Evolutionary conservation across 2,888 invertebrate species (phyloP), one percentile per base, ranked within the genome.

Genomic region (Taenaris catops): DNA sequence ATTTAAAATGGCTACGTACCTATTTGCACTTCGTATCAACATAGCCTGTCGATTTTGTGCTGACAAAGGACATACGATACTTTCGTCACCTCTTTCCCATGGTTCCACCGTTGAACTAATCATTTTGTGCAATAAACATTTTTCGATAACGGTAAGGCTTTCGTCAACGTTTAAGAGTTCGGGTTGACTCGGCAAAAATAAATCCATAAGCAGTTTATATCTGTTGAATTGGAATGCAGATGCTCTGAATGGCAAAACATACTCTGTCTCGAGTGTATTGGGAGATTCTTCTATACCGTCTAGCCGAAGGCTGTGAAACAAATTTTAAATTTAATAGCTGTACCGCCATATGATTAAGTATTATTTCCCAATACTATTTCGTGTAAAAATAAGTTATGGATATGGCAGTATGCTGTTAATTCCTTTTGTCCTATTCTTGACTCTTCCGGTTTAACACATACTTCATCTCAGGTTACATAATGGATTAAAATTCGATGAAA

Each of bases 1-100:
- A n/a, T n/a, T n/a, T n/a, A n/a, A 14, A 14, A 14, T 14, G 4
- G 14, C 28, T 9, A n/a, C n/a, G n/a, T 37, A 46, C 49, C 45
- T 40, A 46, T 27, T 38, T 9, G 40, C 21, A 24, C 43, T 64
- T 31, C 66, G 59, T 1, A 63, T 53, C 7, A 51, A 52, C 54
- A 73, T 65, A 46, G 61, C 67, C 42, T 69, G 68, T 16, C 66
- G 55, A 18, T 69, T 68, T 38, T 81, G 61, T 9, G 62, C 62
- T 2, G 72, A 70, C 16, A 80, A 28, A 0, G 86, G 87, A 44
- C 91, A 91, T 9, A 84, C 86, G 1, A 59, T 45, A 38, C 58
- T 69, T 60, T 91, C 91, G 55, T 91, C 90, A 1, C 90, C 91
- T 50, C 90, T 71, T 54, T 89, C 88, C 83, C 87, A 88, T 14